Conservation (phyloP, 2,113 vertebrate genomes). For the Oceanodroma tethys region DNA sequence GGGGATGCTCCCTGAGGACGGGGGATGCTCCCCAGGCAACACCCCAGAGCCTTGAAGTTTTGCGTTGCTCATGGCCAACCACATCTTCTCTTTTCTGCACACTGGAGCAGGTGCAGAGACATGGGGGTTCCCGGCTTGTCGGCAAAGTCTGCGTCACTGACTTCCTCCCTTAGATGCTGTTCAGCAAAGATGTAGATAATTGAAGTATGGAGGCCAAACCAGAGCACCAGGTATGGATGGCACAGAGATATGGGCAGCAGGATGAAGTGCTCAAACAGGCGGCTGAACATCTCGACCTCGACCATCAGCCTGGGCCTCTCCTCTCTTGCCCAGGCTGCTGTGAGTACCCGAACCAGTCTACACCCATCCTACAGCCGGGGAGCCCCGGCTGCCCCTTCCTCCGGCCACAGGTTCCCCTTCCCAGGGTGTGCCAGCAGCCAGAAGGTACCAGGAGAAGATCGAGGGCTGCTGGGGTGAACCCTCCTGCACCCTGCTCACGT, state of each 20-base stretch:
- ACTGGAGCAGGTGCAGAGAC: background rate
- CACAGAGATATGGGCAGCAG: background rate
- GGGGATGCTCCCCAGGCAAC: background rate
- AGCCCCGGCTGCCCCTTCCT: background rate
- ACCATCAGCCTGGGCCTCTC: background rate
- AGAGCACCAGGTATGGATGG: background rate
- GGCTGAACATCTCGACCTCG: background rate
- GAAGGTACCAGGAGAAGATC: background rate
- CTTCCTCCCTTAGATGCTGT: background rate
- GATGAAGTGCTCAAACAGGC: background rate
- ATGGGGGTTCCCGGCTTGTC: accelerated
- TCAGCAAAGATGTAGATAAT: background rate
- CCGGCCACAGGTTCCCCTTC: background rate
- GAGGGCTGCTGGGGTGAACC: background rate
- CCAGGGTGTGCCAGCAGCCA: background rate
- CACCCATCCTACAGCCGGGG: no score
- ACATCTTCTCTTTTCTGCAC: background rate
- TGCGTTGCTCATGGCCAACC: background rate
- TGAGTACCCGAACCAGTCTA: background rate
- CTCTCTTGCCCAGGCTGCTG: background rate
- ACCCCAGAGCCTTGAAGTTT: background rate
- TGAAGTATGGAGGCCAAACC: background rate
- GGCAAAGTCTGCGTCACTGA: accelerated
- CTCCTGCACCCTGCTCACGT: background rate
- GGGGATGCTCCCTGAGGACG: background rate